These are phyloP conservation scores for Oreochromis niloticus DNA, from an alignment of 2,113 vertebrate species.

Conservation along the genomic window DNA sequence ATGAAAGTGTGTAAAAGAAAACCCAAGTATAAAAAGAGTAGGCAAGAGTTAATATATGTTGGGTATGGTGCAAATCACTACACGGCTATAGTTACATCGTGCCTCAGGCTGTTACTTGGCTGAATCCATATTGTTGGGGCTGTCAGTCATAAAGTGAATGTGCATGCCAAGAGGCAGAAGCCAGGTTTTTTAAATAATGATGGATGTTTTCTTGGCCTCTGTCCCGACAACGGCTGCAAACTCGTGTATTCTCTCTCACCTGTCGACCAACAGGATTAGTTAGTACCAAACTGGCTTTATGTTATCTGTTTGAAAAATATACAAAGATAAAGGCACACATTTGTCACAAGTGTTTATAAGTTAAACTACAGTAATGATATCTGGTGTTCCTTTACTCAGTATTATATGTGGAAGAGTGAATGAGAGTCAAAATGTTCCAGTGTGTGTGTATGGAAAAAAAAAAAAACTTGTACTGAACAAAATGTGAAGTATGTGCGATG, in stretches of 20 bases:
- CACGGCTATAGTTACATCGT: constrained; percentile 20
- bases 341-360: background rate
- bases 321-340: background rate
- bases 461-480: background rate
- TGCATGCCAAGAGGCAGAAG: constrained; percentile 45
- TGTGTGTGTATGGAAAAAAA: rapidly evolving
- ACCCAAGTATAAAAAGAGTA: background rate
- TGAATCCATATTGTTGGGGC: constrained; percentile 50
- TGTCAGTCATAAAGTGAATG: constrained; percentile 54
- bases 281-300: constrained; percentile 2
- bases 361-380: background rate
- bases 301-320: background rate
- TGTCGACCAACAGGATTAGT: constrained; percentile 28
- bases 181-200: constrained; percentile 44
- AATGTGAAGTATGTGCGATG: background rate
- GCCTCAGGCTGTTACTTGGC: constrained; percentile 31
- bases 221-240: constrained; percentile 40
- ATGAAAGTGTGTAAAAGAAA: background rate
- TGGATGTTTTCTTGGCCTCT: constrained; percentile 57
- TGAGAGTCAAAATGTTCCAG: background rate
- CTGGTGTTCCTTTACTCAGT: background rate
- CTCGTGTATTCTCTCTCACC: constrained; percentile 43
- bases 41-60: constrained; percentile 6
- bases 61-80: constrained; percentile 23
- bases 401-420: background rate